phyloP scores from a whole-genome alignment of 2,797 vertebrate species.

The Tauraco hartlaubi region DNA sequence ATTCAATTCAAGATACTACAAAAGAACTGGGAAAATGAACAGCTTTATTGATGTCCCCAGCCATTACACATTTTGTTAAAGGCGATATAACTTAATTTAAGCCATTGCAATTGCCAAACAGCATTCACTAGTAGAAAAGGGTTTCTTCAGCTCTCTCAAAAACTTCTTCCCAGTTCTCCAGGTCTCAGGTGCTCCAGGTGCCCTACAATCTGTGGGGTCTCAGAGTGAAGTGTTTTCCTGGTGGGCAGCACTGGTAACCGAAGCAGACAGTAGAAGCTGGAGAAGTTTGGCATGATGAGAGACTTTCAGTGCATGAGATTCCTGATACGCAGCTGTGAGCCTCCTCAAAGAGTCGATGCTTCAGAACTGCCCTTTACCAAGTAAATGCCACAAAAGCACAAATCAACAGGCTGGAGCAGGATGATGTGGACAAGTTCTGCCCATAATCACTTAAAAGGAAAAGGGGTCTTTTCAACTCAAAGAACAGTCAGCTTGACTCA shows the following conservation, averaged over 20 bases:
- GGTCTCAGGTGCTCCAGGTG: neutral
- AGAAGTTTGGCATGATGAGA: constrained; percentile 18
- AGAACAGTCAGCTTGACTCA: neutral
- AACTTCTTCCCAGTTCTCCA: neutral
- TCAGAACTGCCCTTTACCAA: constrained; percentile 50
- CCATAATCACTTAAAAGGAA: neutral
- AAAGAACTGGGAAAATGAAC: constrained; percentile 12
- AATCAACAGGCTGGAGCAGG: constrained; percentile 23
- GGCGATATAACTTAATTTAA: neutral
- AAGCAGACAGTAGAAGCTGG: constrained; percentile 30
- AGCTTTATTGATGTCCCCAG: constrained; percentile 26
- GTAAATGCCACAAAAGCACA: constrained; percentile 60
- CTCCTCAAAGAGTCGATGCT: constrained; percentile 20
- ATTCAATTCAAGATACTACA: neutral
- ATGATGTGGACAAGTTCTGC: neutral
- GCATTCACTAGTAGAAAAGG: neutral
- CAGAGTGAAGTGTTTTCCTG: constrained; percentile 15
- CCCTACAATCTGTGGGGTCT: constrained; percentile 23
- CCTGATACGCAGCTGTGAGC: neutral
- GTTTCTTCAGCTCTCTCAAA: constrained; percentile 14
- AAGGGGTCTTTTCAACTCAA: neutral
- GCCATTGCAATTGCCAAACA: constrained; percentile 1
- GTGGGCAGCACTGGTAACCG: constrained; percentile 2
- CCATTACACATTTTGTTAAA: constrained; percentile 45
- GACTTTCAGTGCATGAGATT: constrained; percentile 4